Conservation (phyloP, 2,113 vertebrate genomes). For the Lichenostomus cassidix region DNA sequence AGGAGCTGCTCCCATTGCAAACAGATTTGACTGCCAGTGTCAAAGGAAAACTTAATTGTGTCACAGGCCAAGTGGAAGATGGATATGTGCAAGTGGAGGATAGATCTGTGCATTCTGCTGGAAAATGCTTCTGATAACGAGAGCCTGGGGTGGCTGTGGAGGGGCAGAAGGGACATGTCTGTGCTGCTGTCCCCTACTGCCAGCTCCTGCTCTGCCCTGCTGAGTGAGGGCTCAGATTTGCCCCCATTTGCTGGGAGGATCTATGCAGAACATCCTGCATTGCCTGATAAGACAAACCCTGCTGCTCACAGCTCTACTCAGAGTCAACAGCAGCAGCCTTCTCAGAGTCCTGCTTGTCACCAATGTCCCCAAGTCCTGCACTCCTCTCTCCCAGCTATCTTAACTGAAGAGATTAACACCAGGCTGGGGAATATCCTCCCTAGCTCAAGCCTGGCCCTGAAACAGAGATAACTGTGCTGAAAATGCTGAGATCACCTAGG, state of each 20-base stretch:
- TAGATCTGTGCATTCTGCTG: not conserved
- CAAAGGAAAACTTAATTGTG: not conserved
- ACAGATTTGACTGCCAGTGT: not conserved
- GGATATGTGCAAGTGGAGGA: not conserved
- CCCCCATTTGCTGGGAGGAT: not conserved
- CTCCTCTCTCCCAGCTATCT: not conserved
- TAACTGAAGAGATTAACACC: not conserved
- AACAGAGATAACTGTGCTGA: not conserved
- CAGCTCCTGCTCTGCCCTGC: not conserved
- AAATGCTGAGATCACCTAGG: not conserved
- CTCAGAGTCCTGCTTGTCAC: not conserved
- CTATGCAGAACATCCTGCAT: not conserved
- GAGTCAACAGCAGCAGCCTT: not conserved
- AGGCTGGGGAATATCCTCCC: not conserved
- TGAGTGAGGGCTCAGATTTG: not conserved
- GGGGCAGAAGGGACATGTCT: not conserved
- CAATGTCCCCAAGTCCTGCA: not conserved
- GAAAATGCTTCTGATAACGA: not conserved
- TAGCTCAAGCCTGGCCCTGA: not conserved
- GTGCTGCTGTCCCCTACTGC: not conserved
- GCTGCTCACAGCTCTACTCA: not conserved
- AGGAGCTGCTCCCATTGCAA: not conserved
- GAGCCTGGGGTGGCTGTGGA: not conserved
- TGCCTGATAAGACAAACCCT: not conserved
- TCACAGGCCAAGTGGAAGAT: not conserved